Evolutionary conservation across 2,888 invertebrate species (phyloP), one percentile per base, ranked within the genome.

Genomic region (Euclidia mi): DNA sequence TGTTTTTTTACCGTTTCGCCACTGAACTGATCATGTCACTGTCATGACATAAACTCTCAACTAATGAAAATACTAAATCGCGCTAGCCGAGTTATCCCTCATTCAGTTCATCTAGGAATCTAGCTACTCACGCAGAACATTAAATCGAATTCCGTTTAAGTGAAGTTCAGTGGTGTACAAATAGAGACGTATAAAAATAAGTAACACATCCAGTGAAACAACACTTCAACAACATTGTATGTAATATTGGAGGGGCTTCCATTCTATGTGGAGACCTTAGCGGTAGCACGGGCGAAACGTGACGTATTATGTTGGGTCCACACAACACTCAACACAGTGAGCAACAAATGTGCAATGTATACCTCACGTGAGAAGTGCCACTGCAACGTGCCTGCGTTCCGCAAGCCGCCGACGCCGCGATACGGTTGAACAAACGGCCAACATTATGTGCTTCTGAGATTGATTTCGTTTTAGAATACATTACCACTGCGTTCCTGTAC

Each of bases 301-400:
- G 86, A 87, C 82, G 82, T 84, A 87, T 87, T 85, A 85, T 84
- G 80, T 79, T 72, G 73, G 77, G 75, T 77, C 73, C 71, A 67
- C 77, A 77, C 71, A 72, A 70, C 72, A 73, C 76, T 81, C 77
- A 64, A 78, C 81, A 82, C 82, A 80, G 76, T 81, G 79, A 84
- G 80, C 86, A 82, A 82, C 83, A 82, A 86, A 85, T 85, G 78
- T 82, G 80, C 81, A 78, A 77, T 78, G 72, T 74, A 78, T 65
- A 57, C 56, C 58, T 58, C 62, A 68, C 53, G 60, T 48, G 56
- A 66, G 62, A 61, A 37, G 53, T 64, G 66, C 53, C 59, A 58
- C 65, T 62, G 58, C 56, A 57, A 59, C 65, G 42, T 58, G 68
- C 44, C 58, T 67, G 61, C 49, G 68, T 68, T 52, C 38, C 45